Conservation (phyloP, 1,140 invertebrate genomes). For the Drosophila triauraria region DNA sequence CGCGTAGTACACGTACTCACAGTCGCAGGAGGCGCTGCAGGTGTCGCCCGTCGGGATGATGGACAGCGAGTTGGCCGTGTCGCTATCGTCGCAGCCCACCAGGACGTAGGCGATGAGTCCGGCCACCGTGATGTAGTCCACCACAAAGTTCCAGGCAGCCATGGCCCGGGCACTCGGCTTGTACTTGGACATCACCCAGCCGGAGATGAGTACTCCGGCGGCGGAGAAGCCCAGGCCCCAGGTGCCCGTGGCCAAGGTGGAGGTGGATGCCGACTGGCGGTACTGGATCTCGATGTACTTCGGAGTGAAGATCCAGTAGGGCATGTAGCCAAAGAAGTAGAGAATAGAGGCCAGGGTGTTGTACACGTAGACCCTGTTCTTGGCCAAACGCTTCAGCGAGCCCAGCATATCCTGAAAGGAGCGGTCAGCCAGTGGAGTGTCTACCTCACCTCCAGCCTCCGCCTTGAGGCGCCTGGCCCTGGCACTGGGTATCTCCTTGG, state of each 20-base stretch:
- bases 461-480: slow-evolving; percentile 36
- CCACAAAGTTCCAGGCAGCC: slow-evolving; percentile 90
- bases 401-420: slow-evolving; percentile 59
- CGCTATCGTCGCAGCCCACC: slow-evolving; percentile 88
- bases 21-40: slow-evolving; percentile 88
- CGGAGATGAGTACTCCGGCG: slow-evolving; percentile 89
- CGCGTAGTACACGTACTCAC: slow-evolving; percentile 89
- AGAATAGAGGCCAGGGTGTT: slow-evolving; percentile 89
- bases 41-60: slow-evolving; percentile 42
- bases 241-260: slow-evolving; percentile 89
- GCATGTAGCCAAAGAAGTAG: slow-evolving; percentile 90
- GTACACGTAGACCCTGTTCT: slow-evolving; percentile 88
- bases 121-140: slow-evolving; percentile 88
- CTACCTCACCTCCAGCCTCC: neutral
- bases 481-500: slow-evolving; percentile 87
- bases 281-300: slow-evolving; percentile 92
- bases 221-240: slow-evolving; percentile 90
- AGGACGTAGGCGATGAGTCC: slow-evolving; percentile 89
- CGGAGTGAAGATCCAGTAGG: slow-evolving; percentile 91
- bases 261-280: slow-evolving; percentile 89
- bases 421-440: slow-evolving; percentile 35
- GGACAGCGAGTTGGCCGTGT: slow-evolving; percentile 55
- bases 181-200: slow-evolving; percentile 89
- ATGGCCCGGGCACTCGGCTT: slow-evolving; percentile 89
- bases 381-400: slow-evolving; percentile 78